Base-by-base conservation (phyloP, 2,888 invertebrate species). In the Kuschelorhynchus macadamiae region DNA sequence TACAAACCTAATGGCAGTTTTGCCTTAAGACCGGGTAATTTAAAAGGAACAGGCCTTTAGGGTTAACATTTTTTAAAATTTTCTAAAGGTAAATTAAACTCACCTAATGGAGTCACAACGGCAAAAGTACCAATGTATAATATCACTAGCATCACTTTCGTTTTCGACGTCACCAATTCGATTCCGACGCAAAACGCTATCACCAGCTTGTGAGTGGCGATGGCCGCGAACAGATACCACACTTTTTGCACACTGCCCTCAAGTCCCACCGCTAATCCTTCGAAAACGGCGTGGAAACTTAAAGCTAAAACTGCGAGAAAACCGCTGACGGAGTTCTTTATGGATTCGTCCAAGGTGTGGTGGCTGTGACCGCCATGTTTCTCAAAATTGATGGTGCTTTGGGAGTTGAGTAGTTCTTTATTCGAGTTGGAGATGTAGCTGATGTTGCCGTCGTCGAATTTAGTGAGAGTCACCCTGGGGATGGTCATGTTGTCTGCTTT, bases 141-240 rank as follows among this genome's bases (percentile, higher is more conserved):
- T 4, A 91, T 79, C 1, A 89, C 85, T 32, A 93, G 81, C 72
- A 85, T 82, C 4, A 86, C 86, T 74, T 88, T 89, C 0, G 92
- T 91, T 44, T 88, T 88, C 0, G 90, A 89, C 20, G 92, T 89
- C 44, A 93, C 89, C 47, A 95, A 83, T 80, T 95, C 94, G 36
- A 95, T 90, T 2, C 95, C 95, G 57, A 95, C 92, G 80, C 95
- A 95, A 81, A 95, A 95, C 0, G 94, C 93, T 69, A 95, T 90
- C 18, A 95, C 94, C 47, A 94, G 86, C 81, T 95, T 95, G 82
- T 95, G 95, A 0, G 93, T 92, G 0, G 92, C 89, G 0, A 95
- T 90, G 0, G 94, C 95, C 2, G 89, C 92, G 78, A 94, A 91
- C 90, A 95, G 92, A 81, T 93, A 93, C 87, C 90, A 91, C 5